Evolutionary conservation across 2,113 vertebrate species (phyloP), one percentile per base, ranked within the genome.

Genomic region (Poeciliopsis occidentalis): DNA sequence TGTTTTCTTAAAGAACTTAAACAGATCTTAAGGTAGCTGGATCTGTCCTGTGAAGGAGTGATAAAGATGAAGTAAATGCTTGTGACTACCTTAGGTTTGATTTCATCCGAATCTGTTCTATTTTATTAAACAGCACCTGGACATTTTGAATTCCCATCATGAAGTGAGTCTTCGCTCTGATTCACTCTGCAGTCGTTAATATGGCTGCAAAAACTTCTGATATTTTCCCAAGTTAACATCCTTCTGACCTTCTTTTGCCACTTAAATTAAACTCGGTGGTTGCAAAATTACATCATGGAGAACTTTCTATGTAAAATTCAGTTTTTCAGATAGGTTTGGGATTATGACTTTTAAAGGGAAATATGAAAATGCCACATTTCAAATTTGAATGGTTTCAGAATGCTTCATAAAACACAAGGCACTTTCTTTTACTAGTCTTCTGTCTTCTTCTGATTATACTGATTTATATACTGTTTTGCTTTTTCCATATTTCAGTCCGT

Each of bases 11-110:
- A 73, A 84, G 34, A 51, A 76, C 67, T 78, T 64, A 37, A 44
- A 71, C 47, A 0, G n/a, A 76, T 85, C 72, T 85, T 82, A 81
- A 81, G 62, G 65, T 4, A 54, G 47, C 29, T 39, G 22, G 1
- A 61, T 39, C 29, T 39, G 22, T 44, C 22, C 41, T 22, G 29
- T 11, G 0, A 34, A 39, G 13, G 24, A 57, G 60, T 67, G 30
- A 41, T 24, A 13, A 17, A n/a, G 26, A 54, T n/a, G 19, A 22
- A 62, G 64, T 3, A n/a, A 4, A 47, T 47, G 4, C 0, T 47
- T 47, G 4, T 17, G 44, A 47, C 47, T 51, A 51, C 19, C 19
- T 51, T 17, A 51, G 19, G 44, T 47, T 47, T 47, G 4, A 47
- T 47, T 47, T 47, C 4, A 47, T 17, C 13, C 19, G 17, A 47